Evolutionary conservation across 2,113 vertebrate species (phyloP), one percentile per base, ranked within the genome.

Genomic region (Potamarius usumacintae): DNA sequence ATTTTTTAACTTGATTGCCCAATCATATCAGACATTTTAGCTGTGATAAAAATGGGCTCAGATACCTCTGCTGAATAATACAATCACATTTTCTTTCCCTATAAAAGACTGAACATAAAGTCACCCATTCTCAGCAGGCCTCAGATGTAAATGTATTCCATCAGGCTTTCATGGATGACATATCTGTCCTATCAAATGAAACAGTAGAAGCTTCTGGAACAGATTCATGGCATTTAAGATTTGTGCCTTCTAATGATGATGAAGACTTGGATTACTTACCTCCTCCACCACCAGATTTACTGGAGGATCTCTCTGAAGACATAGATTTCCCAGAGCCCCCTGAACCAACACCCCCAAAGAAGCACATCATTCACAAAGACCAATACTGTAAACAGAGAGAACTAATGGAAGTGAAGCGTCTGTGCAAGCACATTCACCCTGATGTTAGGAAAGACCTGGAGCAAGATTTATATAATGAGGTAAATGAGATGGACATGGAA

Each of bases 361-460:
- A 93, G 88, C 85, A 82, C 50, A 82, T 89, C 30, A 6, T 93
- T 9, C 94, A 93, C 86, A 96, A 89, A 94, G 95, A 96, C 60
- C 89, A 95, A 79, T 96, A 96, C 74, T 89, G 91, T 87, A 96
- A 96, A 89, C 96, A 97, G 93, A 95, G 92, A 85, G 96, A 96
- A 86, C 94, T 96, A 84, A 91, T 91, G 83, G 96, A 97, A 93
- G 90, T 97, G 78, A 98, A 96, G 90, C 93, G 94, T 50, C 95
- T 97, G 78, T 97, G 97, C 90, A 98, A 96, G 90, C 91, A 95
- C 86, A 97, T 97, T 85, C 94, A 97, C 86, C 94, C 96, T 18
- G 95, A 96, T 92, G 93, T 97, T 87, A 95, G 96, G 76, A 97
- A 96, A 93, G 94, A 94, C 80, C 94, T 97, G 76, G 94, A 97